These are phyloP conservation scores for Oreochromis tanganicae DNA, from an alignment of 2,113 vertebrate species.

Conservation along the genomic window DNA sequence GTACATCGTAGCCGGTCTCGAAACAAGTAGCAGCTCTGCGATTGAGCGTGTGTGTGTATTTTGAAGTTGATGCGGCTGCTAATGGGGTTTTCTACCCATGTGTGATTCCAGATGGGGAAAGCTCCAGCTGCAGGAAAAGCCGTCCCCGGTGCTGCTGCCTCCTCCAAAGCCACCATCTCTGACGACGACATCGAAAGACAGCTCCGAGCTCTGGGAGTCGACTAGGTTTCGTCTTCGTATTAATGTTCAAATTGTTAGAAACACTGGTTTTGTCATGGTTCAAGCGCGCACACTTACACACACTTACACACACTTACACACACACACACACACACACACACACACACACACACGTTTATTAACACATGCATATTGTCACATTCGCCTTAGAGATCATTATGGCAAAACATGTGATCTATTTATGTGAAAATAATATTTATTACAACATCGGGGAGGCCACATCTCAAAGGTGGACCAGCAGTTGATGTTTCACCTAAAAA, in stretches of 20 bases:
- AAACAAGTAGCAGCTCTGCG: background rate
- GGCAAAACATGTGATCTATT: conserved; percentile 22
- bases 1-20: background rate
- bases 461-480: background rate
- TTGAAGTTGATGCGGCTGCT: background rate
- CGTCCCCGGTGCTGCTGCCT: conserved; percentile 80
- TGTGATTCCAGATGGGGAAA: conserved; percentile 84
- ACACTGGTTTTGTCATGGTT: background rate
- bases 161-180: conserved; percentile 83
- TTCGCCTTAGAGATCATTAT: conserved; percentile 9
- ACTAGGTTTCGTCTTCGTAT: conserved; percentile 67
- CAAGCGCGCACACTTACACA: background rate
- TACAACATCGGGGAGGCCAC: background rate
- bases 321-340: background rate
- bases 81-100: background rate
- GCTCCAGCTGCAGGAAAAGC: conserved; percentile 86
- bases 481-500: background rate
- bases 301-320: background rate
- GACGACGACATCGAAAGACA: conserved; percentile 97
- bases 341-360: background rate
- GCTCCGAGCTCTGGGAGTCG: conserved; percentile 90
- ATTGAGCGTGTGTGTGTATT: background rate
- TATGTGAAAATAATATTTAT: conserved; percentile 40
- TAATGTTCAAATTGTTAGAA: conserved; percentile 3
- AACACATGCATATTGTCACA: background rate